Percentiles rank a stretch among this genome's conserved stretches.
These are phyloP conservation scores for Tupiocoris notatus DNA, from an alignment of 2,888 invertebrate genomes.

Conservation along the genomic window DNA sequence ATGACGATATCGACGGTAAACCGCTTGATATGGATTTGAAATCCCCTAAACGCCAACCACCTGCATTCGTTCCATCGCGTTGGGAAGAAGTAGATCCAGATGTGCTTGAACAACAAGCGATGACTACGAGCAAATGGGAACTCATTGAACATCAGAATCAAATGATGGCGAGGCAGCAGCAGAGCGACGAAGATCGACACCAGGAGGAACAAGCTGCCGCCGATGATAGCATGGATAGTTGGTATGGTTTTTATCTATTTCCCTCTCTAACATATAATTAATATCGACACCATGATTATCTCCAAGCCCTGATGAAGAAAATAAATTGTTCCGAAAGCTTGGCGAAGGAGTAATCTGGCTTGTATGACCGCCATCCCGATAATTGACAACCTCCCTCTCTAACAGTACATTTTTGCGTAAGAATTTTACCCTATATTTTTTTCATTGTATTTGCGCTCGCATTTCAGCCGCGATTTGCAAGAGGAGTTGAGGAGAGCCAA, in stretches of 20 bases:
- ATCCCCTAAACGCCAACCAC: constrained; percentile 59
- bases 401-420: no score
- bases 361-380: no score
- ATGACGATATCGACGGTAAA: constrained; percentile 51
- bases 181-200: not conserved
- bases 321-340: no score
- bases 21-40: constrained; percentile 72
- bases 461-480: constrained; percentile 46
- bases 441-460: no score
- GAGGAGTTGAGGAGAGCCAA: constrained; percentile 68
- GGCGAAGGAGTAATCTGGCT: no score
- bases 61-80: constrained; percentile 81
- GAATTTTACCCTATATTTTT: no score
- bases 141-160: constrained; percentile 62
- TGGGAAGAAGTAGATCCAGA: constrained; percentile 96
- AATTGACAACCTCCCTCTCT: no score
- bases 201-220: constrained; percentile 21
- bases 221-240: constrained; percentile 54
- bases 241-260: constrained; percentile 50
- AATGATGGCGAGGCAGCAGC: not conserved
- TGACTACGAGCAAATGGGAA: constrained; percentile 88
- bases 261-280: not conserved
- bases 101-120: constrained; percentile 75
- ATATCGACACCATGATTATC: no score
- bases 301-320: no score